A percentile compares a stretch with the other conserved stretches of the same genome.
phyloP scores from a whole-genome alignment of 37 sponge, comb jelly and placozoan genomes.

The Beroe ovata region DNA sequence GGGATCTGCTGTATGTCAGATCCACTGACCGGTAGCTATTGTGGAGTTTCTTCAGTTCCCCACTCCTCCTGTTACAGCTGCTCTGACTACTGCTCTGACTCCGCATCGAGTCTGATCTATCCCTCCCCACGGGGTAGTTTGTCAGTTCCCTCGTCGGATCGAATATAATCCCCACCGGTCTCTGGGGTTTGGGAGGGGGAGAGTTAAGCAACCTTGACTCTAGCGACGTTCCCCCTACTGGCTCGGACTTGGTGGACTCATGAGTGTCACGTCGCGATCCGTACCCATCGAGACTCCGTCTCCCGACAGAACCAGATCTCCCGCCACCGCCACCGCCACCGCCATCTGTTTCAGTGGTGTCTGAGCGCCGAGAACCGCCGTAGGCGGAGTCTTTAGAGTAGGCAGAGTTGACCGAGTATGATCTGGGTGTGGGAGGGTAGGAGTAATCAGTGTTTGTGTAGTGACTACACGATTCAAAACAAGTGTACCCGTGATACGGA shows the following conservation, averaged over 20 bases:
- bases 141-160: background rate
- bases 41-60: constrained; percentile 25
- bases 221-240: background rate
- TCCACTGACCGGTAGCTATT: constrained; percentile 52
- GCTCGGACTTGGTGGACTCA: constrained; percentile 48
- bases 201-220: constrained; percentile 5
- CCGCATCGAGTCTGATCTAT: background rate
- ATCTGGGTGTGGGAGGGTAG: constrained; percentile 5
- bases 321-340: background rate
- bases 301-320: background rate
- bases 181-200: constrained; percentile 61
- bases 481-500: background rate
- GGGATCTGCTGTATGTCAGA: constrained; percentile 24
- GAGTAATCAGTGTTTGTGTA: background rate
- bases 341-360: background rate
- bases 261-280: background rate
- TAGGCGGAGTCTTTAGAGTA: background rate
- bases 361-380: background rate
- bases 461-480: constrained; percentile 25
- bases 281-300: background rate
- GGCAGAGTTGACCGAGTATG: background rate
- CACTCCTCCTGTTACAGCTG: constrained; percentile 23
- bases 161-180: constrained; percentile 36
- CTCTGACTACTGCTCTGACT: background rate
- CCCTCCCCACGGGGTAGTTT: background rate